Base-by-base conservation (phyloP, 2,113 vertebrate species). In the Noctilio leporinus region DNA sequence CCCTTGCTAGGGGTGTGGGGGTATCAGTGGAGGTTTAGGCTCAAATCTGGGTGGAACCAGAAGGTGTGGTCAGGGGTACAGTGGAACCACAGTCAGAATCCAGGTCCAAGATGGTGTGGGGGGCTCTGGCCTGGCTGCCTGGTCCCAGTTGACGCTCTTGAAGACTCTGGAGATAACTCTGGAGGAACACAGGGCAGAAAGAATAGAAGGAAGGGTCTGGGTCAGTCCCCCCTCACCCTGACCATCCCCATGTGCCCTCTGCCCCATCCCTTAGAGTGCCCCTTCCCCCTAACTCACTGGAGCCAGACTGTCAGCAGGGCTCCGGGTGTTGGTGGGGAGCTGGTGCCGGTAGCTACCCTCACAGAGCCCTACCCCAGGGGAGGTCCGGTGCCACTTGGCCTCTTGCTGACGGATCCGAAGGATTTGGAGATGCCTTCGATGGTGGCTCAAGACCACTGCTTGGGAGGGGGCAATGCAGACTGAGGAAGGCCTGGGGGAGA, bases 141-240 rank as follows among this genome's bases (percentile, higher is more conserved):
- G 99, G 98, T 97, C 98, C 98, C 89, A 93, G 80, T 64, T 99
- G 99, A 75, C 97, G 98, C 80, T 99, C 99, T 92, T 98, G 98
- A 93, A 99, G 98, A 97, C 99, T 99, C 98, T 99, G 99, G 84
- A 99, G 98, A 97, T 99, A 99, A 97, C 99, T 99, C 99, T 99
- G 95, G 30, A 86, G 88, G 53, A 35, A 24, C 9, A 92, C 45
- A 89, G 73, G 73, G 30, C 43, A 84, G 62, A 92, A 70, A 75
- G 10, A 53, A 64, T 40, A 22, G 45, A 40, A 92, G 45, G 77
- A 62, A 86, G 86, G 51, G 70, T 20, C 64, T 75, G 55, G 80
- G 70, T 93, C 57, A 96, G 67, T 17, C 17, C 67, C 4, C 7
- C 59, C 30, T 38, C 8, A 77, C 3, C 28, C 35, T 83, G 49